A percentile compares a stretch with the other conserved stretches of the same genome.
phyloP scores from a whole-genome alignment of 1,140 invertebrate species.

The Eupristina koningsbergeri region DNA sequence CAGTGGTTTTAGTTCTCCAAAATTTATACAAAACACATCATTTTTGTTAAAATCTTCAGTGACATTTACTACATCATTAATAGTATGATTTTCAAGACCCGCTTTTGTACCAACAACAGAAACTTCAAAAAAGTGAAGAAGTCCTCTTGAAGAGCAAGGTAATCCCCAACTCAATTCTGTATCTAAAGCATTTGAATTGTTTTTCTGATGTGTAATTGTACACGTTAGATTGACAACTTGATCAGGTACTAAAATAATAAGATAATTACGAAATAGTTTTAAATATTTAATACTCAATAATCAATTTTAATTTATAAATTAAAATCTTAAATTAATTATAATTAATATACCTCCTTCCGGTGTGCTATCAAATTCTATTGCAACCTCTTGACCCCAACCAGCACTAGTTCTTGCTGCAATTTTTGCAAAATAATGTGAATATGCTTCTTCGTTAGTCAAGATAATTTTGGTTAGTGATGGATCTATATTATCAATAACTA shows the following conservation, averaged over 20 bases:
- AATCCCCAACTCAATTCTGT: conserved; percentile 60
- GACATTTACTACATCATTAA: conserved; percentile 30
- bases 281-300: no score
- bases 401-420: conserved; percentile 61
- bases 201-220: conserved; percentile 43
- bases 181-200: conserved; percentile 58
- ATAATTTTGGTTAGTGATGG: neutral
- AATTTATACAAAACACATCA: conserved; percentile 53
- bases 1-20: conserved; percentile 58
- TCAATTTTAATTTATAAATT: no score
- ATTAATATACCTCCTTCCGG: conserved; percentile 18
- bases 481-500: conserved; percentile 37
- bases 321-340: neutral
- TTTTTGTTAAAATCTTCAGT: conserved; percentile 47
- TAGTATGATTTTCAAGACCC: conserved; percentile 47
- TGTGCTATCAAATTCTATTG: conserved; percentile 42
- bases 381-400: conserved; percentile 57
- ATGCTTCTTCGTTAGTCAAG: conserved; percentile 48
- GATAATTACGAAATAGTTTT: no score
- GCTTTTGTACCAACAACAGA: conserved; percentile 54
- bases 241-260: conserved; percentile 57
- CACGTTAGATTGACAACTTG: conserved; percentile 57
- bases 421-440: conserved; percentile 56
- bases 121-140: conserved; percentile 59
- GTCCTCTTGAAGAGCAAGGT: conserved; percentile 61